These are phyloP conservation scores for Seira musarum DNA, from an alignment of 2,888 invertebrate genomes.

Conservation along the genomic window DNA sequence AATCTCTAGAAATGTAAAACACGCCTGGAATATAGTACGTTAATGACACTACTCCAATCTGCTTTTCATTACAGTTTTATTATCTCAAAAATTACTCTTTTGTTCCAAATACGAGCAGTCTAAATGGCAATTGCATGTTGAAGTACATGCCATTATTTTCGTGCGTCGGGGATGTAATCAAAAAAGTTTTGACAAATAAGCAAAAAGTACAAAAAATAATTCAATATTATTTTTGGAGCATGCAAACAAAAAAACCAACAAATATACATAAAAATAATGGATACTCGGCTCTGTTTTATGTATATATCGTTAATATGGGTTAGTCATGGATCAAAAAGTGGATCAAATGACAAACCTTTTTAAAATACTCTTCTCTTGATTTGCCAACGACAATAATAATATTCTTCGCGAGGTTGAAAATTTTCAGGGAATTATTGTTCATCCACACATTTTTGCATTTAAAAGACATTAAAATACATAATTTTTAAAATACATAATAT, in stretches of 20 bases:
- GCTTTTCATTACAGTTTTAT: background rate
- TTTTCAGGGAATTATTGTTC: background rate
- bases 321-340: background rate
- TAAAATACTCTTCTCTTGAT: background rate
- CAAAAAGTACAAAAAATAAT: background rate
- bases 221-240: background rate
- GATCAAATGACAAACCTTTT: background rate
- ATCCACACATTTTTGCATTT: background rate
- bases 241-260: background rate
- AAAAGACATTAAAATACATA: background rate
- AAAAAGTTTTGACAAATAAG: background rate
- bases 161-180: no score
- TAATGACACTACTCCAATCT: background rate
- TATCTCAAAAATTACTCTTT: background rate
- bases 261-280: background rate
- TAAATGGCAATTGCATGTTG: no score
- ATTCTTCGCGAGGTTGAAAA: background rate
- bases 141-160: no score
- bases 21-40: background rate
- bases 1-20: background rate
- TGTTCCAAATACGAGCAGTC: background rate
- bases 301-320: background rate
- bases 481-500: no score
- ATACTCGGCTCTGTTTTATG: background rate
- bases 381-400: constrained; percentile 5